Evolutionary conservation across 2,888 invertebrate genomes (phyloP).

Genomic region (Drosophila stalkeri): DNA sequence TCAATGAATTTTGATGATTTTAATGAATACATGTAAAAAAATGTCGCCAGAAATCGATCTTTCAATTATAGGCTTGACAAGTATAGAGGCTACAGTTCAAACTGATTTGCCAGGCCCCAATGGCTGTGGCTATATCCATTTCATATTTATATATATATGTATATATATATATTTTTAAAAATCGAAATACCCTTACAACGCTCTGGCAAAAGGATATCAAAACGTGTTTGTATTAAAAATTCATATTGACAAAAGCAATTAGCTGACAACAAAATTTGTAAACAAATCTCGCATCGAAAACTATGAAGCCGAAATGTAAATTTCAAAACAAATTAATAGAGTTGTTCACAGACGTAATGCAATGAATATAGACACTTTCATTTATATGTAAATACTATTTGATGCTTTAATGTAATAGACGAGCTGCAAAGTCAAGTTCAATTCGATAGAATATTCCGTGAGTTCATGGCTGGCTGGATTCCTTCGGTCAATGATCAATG

Average conservation of each 20-base stretch:
- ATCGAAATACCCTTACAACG: too few species aligned
- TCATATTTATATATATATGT: neutral
- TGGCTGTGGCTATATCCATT: neutral
- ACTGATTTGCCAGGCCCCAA: neutral
- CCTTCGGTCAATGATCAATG: neutral
- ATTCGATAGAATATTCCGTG: neutral
- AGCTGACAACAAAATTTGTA: neutral
- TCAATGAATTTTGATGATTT: neutral
- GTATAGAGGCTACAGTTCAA: neutral
- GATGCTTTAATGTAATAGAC: neutral
- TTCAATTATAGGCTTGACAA: neutral
- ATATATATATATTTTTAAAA: too few species aligned
- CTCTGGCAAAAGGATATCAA: neutral
- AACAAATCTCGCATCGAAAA: neutral
- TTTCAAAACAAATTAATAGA: conserved; percentile 4
- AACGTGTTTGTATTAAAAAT: neutral
- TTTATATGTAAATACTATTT: conserved; percentile 1
- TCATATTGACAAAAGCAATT: neutral
- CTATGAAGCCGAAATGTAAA: neutral
- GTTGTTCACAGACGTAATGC: neutral
- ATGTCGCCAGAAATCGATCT: too few species aligned
- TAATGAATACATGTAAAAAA: neutral
- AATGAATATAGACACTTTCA: neutral
- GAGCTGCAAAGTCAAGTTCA: neutral
- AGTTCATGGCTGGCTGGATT: neutral